These are phyloP conservation scores for Eubasilissa regina DNA, from an alignment of 1,140 invertebrate genomes.

Conservation along the genomic window DNA sequence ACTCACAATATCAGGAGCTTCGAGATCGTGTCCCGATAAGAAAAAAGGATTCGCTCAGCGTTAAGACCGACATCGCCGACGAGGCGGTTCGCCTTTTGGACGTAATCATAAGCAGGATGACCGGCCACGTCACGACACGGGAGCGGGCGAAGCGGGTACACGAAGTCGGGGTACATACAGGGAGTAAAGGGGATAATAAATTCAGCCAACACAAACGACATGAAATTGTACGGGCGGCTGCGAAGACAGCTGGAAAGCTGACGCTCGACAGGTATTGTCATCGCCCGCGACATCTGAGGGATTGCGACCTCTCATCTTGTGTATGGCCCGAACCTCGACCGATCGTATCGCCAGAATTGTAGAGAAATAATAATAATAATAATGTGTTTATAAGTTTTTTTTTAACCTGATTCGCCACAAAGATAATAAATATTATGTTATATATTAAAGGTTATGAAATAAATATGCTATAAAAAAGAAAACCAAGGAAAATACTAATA, in stretches of 20 bases:
- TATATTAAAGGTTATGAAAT: no score
- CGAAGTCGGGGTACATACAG: slow-evolving; percentile 1
- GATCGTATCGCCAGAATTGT: no score
- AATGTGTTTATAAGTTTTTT: no score
- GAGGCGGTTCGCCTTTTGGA: slow-evolving; percentile 2
- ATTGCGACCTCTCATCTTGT: slow-evolving; percentile 3
- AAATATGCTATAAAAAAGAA: no score
- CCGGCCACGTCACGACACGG: slow-evolving; percentile 1
- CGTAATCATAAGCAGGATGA: slow-evolving; percentile 25
- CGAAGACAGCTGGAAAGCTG: slow-evolving; percentile 9
- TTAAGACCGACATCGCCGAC: neutral
- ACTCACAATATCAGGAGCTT: neutral
- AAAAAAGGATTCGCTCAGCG: neutral
- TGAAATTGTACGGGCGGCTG: slow-evolving; percentile 37
- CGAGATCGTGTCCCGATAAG: slow-evolving; percentile 17
- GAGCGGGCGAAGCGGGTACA: neutral
- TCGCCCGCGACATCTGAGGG: slow-evolving; percentile 26
- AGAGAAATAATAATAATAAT: no score
- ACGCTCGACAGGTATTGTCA: slow-evolving; percentile 35
- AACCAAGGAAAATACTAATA: no score
- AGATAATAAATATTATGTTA: no score
- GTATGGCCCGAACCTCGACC: neutral
- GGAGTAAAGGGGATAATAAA: slow-evolving; percentile 31
- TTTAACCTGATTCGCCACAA: no score
- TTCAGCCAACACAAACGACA: slow-evolving; percentile 33